Conservation (phyloP, 2,888 invertebrate species). For the Ennomos quercinarius region DNA sequence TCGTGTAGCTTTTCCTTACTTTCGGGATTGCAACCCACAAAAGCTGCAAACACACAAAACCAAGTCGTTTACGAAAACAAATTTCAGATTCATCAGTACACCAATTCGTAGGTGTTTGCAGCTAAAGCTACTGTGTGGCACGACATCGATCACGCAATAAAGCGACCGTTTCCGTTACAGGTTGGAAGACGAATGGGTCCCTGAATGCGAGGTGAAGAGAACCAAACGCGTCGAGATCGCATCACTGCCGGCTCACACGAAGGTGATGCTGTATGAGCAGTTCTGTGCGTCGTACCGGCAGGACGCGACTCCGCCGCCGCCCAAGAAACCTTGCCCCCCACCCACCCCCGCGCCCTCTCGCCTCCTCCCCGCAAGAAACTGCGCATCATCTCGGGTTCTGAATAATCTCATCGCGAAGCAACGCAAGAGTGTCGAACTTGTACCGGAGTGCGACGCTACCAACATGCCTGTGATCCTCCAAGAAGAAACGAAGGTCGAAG, state of each 20-base stretch:
- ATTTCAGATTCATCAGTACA: slow-evolving; percentile 26
- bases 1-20: slow-evolving; percentile 22
- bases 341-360: slow-evolving; percentile 38
- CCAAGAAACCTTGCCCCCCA: slow-evolving; percentile 33
- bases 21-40: slow-evolving; percentile 69
- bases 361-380: slow-evolving; percentile 58
- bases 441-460: slow-evolving; percentile 52
- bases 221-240: slow-evolving; percentile 87
- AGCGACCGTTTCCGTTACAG: slow-evolving; percentile 75
- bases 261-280: slow-evolving; percentile 81
- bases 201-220: slow-evolving; percentile 88
- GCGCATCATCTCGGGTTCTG: slow-evolving; percentile 65
- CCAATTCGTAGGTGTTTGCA: slow-evolving; percentile 72
- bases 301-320: slow-evolving; percentile 31
- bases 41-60: slow-evolving; percentile 73
- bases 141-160: slow-evolving; percentile 30
- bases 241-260: slow-evolving; percentile 75
- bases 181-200: slow-evolving; percentile 94
- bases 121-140: slow-evolving; percentile 73
- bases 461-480: slow-evolving; percentile 52
- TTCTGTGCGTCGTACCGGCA: slow-evolving; percentile 72
- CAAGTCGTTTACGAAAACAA: slow-evolving; percentile 2
- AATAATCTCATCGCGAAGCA: slow-evolving; percentile 65
- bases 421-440: slow-evolving; percentile 45
- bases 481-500: slow-evolving; percentile 47